phyloP scores from a whole-genome alignment of 1,140 invertebrate species.

The Drosophila pallidifrons region DNA sequence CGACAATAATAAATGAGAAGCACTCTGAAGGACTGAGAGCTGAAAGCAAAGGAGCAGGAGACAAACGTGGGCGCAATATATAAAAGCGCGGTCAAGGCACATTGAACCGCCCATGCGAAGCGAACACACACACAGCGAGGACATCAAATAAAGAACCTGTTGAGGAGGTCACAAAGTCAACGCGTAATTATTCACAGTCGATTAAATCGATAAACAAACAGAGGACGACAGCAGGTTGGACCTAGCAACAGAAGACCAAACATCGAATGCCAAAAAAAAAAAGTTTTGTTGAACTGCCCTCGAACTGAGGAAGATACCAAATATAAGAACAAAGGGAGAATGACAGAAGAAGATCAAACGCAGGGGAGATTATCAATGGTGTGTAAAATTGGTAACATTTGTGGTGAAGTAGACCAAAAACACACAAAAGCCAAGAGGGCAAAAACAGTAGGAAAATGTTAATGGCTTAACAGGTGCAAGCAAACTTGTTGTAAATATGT shows the following conservation, averaged over 20 bases:
- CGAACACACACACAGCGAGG: neutral
- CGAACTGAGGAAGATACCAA: neutral
- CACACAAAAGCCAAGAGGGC: neutral
- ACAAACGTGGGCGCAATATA: conserved; percentile 26
- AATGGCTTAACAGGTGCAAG: conserved; percentile 4
- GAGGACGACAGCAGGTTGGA: conserved; percentile 17
- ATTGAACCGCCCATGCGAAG: conserved; percentile 5
- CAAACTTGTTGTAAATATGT: no score
- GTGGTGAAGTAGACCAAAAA: conserved; percentile 15
- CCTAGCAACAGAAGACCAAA: conserved; percentile 12
- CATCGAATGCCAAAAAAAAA: conserved; percentile 15
- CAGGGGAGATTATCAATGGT: conserved; percentile 28
- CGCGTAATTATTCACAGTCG: conserved; percentile 47
- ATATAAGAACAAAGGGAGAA: conserved; percentile 7
- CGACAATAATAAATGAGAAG: conserved; percentile 27
- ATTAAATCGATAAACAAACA: conserved; percentile 38
- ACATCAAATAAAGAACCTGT: conserved; percentile 23
- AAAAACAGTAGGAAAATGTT: conserved; percentile 2
- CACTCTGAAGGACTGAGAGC: conserved; percentile 10
- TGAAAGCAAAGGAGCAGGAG: neutral
- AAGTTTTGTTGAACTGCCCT: conserved; percentile 19
- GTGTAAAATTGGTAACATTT: conserved; percentile 47
- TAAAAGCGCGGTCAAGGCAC: conserved; percentile 7
- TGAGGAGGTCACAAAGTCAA: conserved; percentile 38
- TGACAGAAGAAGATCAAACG: conserved; percentile 13